Base-by-base conservation (phyloP, 2,797 vertebrate species). In the Squalus acanthias region DNA sequence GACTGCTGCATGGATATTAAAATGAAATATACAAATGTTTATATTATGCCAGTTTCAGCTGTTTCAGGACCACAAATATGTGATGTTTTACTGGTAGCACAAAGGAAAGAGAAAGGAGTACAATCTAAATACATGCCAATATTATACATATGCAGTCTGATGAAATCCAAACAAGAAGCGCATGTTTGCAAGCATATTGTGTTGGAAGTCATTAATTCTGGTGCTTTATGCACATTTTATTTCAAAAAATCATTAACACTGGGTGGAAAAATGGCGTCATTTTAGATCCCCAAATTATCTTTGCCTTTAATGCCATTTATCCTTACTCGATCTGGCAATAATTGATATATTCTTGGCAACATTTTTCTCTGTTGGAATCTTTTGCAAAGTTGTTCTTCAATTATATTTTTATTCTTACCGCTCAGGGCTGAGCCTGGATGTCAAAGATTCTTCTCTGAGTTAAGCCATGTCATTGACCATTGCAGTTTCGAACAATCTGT, bases 401-500 rank as follows among this genome's bases (percentile, higher is more conserved):
- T 95, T 95, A 95, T 33, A 60, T 20, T 50, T 95, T 69, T 69
- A 91, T 91, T n/a, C 88, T 63, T 33, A 33, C 91, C 20, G n/a
- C n/a, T n/a, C 94, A n/a, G 46, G 50, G 50, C 26, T 76, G 70
- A 57, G 72, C 70, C 29, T 69, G n/a, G 39, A 46, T 95, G n/a
- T 72, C 69, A 95, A 70, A 95, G 93, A 72, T 74, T 72, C 50
- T 76, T 76, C 70, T 74, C 69, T 72, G 53, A 70, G 94, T 95
- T 95, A 95, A 95, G 50, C 50, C 94, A 95, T 76, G 94, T 95
- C 94, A 95, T 76, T 95, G 70, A 53, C 94, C 70, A 95, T 74
- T 69, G 94, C 50, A n/a, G 94, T 60, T 95, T 76, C 94, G 50
- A 95, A 95, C 46, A 29, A 95, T 76, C 70, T 72, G 94, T 95